Evolutionary conservation across 2,888 invertebrate genomes (phyloP), one percentile per base, ranked within the genome.

Genomic region (Linnaemya vulpina): DNA sequence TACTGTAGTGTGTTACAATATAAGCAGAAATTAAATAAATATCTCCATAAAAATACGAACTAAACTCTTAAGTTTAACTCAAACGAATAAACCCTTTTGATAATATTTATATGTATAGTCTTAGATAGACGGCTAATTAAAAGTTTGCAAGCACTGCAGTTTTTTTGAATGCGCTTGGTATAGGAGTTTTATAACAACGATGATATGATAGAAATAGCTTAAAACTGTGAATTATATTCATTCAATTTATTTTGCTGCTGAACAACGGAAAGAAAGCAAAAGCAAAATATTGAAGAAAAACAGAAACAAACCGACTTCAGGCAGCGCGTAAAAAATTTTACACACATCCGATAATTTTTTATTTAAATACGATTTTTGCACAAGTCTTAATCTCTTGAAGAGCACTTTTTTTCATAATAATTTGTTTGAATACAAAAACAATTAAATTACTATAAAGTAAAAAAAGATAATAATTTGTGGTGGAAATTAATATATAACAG

Each of bases 261-360:
- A 79, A 75, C 74, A 68, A 77, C 75, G 84, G 62, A 43, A 71
- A 82, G 63, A 55, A 81, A 51, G 17, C 73, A 20, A 63, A 35
- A 67, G 13, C 5, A 75, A 46, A 46, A 62, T 38, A 46, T 38
- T n/a, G 20, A 74, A 67, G 40, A 68, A 74, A 63, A 85, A 51
- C 46, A 80, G 67, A 58, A 75, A 74, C 75, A 79, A 71, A 85
- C 81, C 81, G 78, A 82, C 85, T 78, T 85, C 82, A 85, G 82
- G 62, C 82, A 82, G 46, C 82, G 82, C 81, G 78, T 79, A 82
- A 85, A 85, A 85, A 78, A n/a, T n/a, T n/a, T n/a, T 76, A 71
- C 25, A 63, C 53, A 81, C 81, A 74, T 38, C 40, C 49, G 62
- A 30, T 15, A 40, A 15, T 53, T 3, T 38, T 20, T 22, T 11